Base-by-base conservation (phyloP, 2,797 vertebrate genomes). In the Hypotaenidia philippensis region DNA sequence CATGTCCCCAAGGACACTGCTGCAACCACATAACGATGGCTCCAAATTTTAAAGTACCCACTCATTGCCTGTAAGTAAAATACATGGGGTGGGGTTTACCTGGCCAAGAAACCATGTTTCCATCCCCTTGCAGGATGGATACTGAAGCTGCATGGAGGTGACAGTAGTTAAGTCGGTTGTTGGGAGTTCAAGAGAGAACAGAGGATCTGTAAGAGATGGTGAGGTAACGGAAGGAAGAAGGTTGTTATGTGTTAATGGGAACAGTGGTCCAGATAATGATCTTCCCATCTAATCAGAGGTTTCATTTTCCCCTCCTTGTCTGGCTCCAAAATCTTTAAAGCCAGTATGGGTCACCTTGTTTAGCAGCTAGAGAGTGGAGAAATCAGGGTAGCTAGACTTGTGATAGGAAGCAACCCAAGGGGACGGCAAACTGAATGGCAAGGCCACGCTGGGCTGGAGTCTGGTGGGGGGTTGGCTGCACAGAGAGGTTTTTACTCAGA, bases 341-440 rank as follows among this genome's bases (percentile, higher is more conserved):
- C 79, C 81, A 78, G 76, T 59, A 31, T 83, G 83, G 85, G 69
- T 96, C 93, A 94, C 96, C 90, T 95, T 78, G 45, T 40, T 64
- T 4, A 63, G 53, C 9, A 91, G 82, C 87, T 88, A 20, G 23
- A 59, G 68, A 87, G 65, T 45, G 45, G 52, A 76, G 82, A 32
- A 87, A 68, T 55, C 3, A 3, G 72, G 36, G 15, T 83, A 44
- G 74, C 7, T 66, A 82, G 61, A 77, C 56, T 65, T 78, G 53
- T 45, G 57, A 60, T 60, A 60, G 82, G 72, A 77, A 59, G 53
- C 44, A 50, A 12, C 45, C 40, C 25, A 31, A 77, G 57, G 45
- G 29, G 32, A n/a, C 16, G 68, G 59, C 52, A 77, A 2, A n/a
- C 25, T 34, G 70, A 47, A 25, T 3, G 1, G 60, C 36, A 56